A percentile compares a stretch with the other conserved stretches of the same genome.
These are phyloP conservation scores for Urophycis tenuis DNA, from an alignment of 2,797 vertebrate species.

Conservation along the genomic window DNA sequence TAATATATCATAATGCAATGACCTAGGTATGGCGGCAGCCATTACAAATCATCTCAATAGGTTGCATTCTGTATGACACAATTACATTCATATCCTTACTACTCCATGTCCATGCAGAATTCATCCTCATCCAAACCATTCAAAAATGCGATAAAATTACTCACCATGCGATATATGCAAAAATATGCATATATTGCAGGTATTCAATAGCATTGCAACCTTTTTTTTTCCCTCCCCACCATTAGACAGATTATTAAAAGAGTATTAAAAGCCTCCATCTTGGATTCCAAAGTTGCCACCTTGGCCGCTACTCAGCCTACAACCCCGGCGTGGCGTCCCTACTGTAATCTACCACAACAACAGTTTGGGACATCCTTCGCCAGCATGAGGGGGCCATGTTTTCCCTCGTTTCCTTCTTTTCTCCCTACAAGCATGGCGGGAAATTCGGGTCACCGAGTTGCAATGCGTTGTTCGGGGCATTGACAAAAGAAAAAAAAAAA, in stretches of 20 bases:
- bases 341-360: not conserved
- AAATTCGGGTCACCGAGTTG: constrained; percentile 68
- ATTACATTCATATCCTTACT: not conserved
- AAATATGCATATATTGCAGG: not conserved
- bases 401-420: not conserved
- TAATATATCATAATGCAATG: not conserved
- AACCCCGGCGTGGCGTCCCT: too few species aligned
- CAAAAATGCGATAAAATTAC: too few species aligned
- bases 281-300: constrained; percentile 49
- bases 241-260: not conserved
- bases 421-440: constrained; percentile 45
- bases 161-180: too few species aligned
- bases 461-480: constrained; percentile 59
- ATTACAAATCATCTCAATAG: not conserved
- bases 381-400: not conserved
- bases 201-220: not conserved
- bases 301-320: constrained; percentile 12
- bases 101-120: not conserved
- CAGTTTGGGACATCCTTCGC: not conserved
- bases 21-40: too few species aligned
- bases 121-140: not conserved
- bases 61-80: not conserved
- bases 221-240: not conserved
- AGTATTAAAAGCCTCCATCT: constrained; percentile 11
- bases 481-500: constrained; percentile 70